phyloP scores from a whole-genome alignment of 1,140 invertebrate species.

The Macrocentrus cingulum region DNA sequence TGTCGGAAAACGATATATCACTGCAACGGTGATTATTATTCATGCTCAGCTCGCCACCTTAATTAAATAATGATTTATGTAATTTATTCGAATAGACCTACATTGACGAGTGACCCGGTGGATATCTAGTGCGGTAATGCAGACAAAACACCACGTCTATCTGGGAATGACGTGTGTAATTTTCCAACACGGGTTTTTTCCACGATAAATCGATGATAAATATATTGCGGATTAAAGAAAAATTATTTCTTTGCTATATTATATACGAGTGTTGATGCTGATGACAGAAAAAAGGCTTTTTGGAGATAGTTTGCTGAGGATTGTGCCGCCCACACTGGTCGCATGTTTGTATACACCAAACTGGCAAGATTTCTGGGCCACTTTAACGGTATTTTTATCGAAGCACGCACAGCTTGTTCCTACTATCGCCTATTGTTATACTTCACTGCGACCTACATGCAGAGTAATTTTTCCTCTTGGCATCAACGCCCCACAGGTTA shows the following conservation, averaged over 20 bases:
- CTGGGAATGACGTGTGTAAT: too few species aligned
- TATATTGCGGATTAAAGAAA: too few species aligned
- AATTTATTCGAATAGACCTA: slow-evolving; percentile 22
- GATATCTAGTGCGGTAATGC: slow-evolving; percentile 10
- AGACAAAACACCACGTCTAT: background rate
- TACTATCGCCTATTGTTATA: slow-evolving; percentile 51
- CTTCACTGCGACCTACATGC: slow-evolving; percentile 49
- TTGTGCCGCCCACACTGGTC: slow-evolving; percentile 28
- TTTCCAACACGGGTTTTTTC: too few species aligned
- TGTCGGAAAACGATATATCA: slow-evolving; percentile 26
- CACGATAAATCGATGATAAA: too few species aligned
- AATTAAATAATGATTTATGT: slow-evolving; percentile 32
- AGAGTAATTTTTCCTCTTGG: slow-evolving; percentile 42
- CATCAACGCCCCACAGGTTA: slow-evolving; percentile 8
- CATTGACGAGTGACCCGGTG: slow-evolving; percentile 8
- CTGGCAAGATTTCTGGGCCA: slow-evolving; percentile 28
- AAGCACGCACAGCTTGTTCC: slow-evolving; percentile 46
- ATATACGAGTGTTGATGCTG: too few species aligned
- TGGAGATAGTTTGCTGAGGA: too few species aligned
- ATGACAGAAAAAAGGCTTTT: too few species aligned
- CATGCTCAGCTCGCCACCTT: slow-evolving; percentile 26
- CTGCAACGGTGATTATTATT: slow-evolving; percentile 23
- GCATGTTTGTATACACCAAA: slow-evolving; percentile 32
- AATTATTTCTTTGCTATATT: too few species aligned
- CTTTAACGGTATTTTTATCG: slow-evolving; percentile 49